These are phyloP conservation scores for Agrotis segetum DNA, from an alignment of 2,888 invertebrate species.

Conservation along the genomic window DNA sequence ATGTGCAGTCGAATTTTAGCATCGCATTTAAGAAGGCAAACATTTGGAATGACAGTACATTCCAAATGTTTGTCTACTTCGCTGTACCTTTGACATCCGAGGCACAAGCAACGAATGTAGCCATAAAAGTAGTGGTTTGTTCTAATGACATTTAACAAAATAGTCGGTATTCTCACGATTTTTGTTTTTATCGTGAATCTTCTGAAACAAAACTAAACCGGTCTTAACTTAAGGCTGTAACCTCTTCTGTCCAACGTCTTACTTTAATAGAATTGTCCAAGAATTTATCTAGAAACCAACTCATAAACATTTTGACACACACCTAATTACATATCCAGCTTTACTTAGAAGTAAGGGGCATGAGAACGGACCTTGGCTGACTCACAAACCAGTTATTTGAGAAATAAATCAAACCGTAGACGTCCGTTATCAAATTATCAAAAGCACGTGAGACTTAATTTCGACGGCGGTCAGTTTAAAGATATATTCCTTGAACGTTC, in stretches of 20 bases:
- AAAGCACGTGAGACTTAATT: slow-evolving; percentile 89
- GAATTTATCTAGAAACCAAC: slow-evolving; percentile 58
- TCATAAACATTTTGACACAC: slow-evolving; percentile 64
- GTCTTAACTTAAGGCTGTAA: slow-evolving; percentile 4
- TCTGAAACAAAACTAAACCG: slow-evolving; percentile 25
- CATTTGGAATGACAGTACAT: not conserved
- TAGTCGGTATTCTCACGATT: slow-evolving; percentile 23
- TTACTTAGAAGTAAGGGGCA: slow-evolving; percentile 79
- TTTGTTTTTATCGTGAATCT: not conserved
- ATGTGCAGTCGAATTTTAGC: not conserved
- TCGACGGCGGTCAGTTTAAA: slow-evolving; percentile 87
- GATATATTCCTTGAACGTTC: slow-evolving; percentile 86
- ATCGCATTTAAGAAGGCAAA: no score
- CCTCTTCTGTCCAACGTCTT: not conserved
- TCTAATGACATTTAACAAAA: slow-evolving; percentile 1
- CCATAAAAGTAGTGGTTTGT: not conserved
- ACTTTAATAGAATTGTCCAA: slow-evolving; percentile 41
- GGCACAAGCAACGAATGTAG: not conserved
- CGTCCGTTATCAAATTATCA: slow-evolving; percentile 90
- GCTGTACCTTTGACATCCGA: not conserved
- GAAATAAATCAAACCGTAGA: slow-evolving; percentile 86
- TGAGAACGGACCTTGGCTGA: slow-evolving; percentile 80
- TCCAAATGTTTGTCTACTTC: not conserved
- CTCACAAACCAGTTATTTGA: slow-evolving; percentile 80
- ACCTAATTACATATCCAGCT: slow-evolving; percentile 67